Percentiles rank a stretch among this genome's conserved stretches.
phyloP scores from a whole-genome alignment of 2,113 vertebrate genomes.

The Callaeas wilsoni region DNA sequence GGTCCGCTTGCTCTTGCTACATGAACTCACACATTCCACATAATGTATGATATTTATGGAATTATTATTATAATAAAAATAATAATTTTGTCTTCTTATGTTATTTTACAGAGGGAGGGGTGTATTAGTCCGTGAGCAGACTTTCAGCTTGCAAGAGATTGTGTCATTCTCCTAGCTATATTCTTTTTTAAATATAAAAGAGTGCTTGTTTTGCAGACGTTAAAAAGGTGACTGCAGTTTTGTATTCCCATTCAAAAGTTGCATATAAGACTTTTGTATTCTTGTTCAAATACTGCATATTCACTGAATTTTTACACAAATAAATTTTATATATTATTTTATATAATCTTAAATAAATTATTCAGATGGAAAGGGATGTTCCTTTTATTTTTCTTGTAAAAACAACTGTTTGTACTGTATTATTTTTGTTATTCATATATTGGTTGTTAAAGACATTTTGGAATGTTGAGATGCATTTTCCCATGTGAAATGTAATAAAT shows the following conservation, averaged over 20 bases:
- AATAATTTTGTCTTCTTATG: not conserved
- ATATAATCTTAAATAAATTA: not conserved
- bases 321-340: not conserved
- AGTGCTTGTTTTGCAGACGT: not conserved
- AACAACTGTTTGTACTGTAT: not conserved
- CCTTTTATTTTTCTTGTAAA: not conserved
- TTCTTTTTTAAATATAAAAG: not conserved
- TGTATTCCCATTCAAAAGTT: not conserved
- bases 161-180: not conserved
- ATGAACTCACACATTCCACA: not conserved
- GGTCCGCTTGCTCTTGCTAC: not conserved
- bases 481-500: not conserved
- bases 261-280: not conserved
- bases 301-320: not conserved
- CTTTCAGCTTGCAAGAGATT: not conserved
- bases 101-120: not conserved
- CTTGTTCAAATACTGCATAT: not conserved
- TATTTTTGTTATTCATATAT: not conserved
- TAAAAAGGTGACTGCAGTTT: not conserved
- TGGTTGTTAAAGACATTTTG: not conserved
- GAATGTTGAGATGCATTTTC: not conserved
- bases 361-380: not conserved
- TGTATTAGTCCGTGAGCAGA: not conserved
- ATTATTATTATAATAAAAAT: not conserved
- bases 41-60: not conserved